phyloP scores from a whole-genome alignment of 2,797 vertebrate species.

The Gambusia yucatana region DNA sequence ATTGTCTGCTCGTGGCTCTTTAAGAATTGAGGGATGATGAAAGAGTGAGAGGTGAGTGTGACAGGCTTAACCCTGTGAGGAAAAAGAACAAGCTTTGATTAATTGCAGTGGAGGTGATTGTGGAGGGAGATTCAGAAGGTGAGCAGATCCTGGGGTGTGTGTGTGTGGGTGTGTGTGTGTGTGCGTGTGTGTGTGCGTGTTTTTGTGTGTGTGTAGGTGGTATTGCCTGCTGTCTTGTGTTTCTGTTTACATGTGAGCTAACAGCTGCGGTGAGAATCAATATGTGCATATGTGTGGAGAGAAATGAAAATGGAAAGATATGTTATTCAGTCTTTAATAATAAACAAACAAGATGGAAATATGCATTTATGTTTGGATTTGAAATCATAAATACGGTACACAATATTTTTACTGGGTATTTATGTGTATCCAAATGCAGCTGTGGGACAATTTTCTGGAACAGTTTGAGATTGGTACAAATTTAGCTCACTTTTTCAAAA shows the following conservation, averaged over 20 bases:
- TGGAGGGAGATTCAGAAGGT: slow-evolving; percentile 63
- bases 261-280: slow-evolving; percentile 18
- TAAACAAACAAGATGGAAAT: neutral
- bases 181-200: slow-evolving; percentile 19
- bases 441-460: neutral
- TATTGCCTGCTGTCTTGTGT: slow-evolving; percentile 32
- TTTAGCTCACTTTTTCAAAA: neutral
- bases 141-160: slow-evolving; percentile 47
- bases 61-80: slow-evolving; percentile 71
- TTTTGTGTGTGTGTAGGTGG: slow-evolving; percentile 40
- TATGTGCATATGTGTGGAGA: slow-evolving; percentile 11
- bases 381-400: neutral
- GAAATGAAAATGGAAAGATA: slow-evolving; percentile 13
- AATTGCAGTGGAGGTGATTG: slow-evolving; percentile 76
- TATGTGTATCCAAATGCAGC: neutral
- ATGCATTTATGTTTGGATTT: neutral
- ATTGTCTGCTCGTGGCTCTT: slow-evolving; percentile 72
- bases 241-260: slow-evolving; percentile 38
- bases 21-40: slow-evolving; percentile 74
- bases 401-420: neutral
- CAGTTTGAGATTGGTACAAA: neutral
- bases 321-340: slow-evolving; percentile 1
- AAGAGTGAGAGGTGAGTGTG: slow-evolving; percentile 77
- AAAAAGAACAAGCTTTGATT: slow-evolving; percentile 77
- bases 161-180: slow-evolving; percentile 32